Conservation (phyloP, 53 echinoderm and acorn worm species). For the Paelopatides confundens region DNA sequence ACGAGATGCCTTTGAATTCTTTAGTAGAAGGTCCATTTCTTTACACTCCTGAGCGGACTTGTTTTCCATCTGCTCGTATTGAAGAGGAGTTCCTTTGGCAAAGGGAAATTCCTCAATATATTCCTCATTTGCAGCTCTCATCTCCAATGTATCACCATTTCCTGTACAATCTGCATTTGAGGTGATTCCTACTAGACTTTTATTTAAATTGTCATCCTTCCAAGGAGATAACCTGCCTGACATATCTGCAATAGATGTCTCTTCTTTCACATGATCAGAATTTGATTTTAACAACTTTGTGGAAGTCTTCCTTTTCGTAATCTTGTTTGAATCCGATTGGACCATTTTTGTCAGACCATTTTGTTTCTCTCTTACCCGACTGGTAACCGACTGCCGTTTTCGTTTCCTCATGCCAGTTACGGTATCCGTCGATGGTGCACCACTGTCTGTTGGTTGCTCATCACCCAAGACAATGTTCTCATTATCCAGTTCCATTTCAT, state of each 20-base stretch:
- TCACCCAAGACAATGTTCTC: not conserved
- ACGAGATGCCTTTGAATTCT: not conserved
- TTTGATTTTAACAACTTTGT: not conserved
- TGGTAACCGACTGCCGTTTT: not conserved
- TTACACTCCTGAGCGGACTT: too few species aligned
- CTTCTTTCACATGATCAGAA: not conserved
- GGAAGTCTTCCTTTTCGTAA: not conserved
- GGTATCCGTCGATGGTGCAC: too few species aligned
- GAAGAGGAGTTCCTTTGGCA: too few species aligned
- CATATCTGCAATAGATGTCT: not conserved
- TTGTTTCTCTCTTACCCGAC: not conserved
- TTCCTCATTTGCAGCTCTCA: not conserved
- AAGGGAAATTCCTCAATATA: not conserved
- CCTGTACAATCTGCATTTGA: not conserved
- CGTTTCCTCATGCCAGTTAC: too few species aligned
- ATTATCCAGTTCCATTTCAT: not conserved
- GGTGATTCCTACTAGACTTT: not conserved
- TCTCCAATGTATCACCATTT: not conserved
- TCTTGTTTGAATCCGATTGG: not conserved
- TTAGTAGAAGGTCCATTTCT: too few species aligned
- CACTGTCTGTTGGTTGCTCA: not conserved
- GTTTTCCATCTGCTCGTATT: too few species aligned
- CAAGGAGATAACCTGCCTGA: not conserved
- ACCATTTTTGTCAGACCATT: not conserved
- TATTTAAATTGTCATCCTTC: not conserved